Evolutionary conservation across 2,113 vertebrate genomes (phyloP).

Genomic region (Mobula hypostoma): DNA sequence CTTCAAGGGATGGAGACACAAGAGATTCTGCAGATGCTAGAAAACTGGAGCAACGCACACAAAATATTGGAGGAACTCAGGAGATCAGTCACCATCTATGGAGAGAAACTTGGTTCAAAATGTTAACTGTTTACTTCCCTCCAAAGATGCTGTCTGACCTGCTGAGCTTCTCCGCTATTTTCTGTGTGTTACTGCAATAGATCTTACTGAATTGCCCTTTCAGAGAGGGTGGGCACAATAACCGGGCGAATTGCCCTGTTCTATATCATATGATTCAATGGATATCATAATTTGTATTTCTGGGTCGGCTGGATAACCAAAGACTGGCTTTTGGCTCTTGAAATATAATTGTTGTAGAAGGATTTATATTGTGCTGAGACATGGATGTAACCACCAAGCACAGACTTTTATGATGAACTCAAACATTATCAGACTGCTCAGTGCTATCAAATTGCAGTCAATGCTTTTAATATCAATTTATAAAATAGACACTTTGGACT

Average conservation of each 20-base stretch:
- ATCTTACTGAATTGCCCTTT: background rate
- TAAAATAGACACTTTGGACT: background rate
- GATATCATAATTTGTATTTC: slow-evolving; percentile 27
- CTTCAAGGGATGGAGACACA: too few species aligned
- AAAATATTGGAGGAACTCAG: too few species aligned
- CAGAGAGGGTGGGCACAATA: background rate
- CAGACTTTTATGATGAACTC: background rate
- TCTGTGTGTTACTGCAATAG: background rate
- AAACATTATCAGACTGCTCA: background rate
- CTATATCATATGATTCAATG: background rate
- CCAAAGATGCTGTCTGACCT: too few species aligned
- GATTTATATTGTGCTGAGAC: background rate
- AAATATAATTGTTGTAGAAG: background rate
- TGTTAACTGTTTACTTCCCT: too few species aligned
- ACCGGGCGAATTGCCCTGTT: background rate
- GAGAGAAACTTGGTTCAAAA: too few species aligned
- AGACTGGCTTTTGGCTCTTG: background rate
- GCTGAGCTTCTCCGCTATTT: too few species aligned
- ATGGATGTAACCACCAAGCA: background rate
- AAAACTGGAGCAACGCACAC: too few species aligned
- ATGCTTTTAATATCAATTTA: too few species aligned
- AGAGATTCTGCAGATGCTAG: too few species aligned
- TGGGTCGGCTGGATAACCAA: background rate
- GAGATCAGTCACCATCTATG: too few species aligned
- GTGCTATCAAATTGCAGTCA: background rate